Evolutionary conservation across 2,888 invertebrate genomes (phyloP).

Genomic region (Bombylius discolor): DNA sequence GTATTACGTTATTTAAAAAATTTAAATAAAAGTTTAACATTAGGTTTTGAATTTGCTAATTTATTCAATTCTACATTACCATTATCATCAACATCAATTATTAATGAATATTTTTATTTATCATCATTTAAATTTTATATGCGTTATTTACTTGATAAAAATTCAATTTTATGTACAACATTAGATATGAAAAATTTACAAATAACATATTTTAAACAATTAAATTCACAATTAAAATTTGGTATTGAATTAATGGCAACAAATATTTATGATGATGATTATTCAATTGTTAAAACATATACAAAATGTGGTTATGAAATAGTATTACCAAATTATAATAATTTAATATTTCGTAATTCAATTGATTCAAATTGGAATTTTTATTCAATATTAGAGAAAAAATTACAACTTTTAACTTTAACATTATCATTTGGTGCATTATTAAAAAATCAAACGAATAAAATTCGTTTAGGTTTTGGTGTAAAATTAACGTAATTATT

Average conservation of each 20-base stretch:
- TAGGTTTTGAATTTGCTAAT: constrained; percentile 6
- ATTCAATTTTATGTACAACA: constrained; percentile 1
- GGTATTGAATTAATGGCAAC: constrained; percentile 7
- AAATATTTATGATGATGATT: not conserved
- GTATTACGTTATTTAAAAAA: constrained; percentile 10
- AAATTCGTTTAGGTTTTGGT: constrained; percentile 11
- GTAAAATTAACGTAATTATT: not conserved
- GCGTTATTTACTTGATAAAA: not conserved
- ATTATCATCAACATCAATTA: too few species aligned
- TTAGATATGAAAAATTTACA: constrained; percentile 6
- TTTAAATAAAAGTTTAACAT: not conserved
- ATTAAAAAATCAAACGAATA: constrained; percentile 9
- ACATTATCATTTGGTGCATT: constrained; percentile 6
- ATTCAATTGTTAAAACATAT: not conserved
- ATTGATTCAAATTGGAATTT: constrained; percentile 11
- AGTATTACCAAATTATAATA: constrained; percentile 1
- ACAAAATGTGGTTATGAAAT: constrained; percentile 7
- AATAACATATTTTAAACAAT: constrained; percentile 7
- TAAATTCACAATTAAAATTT: constrained; percentile 6
- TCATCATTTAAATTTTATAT: not conserved
- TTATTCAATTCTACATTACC: not conserved
- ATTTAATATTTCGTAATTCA: constrained; percentile 9
- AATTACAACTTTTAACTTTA: constrained; percentile 6
- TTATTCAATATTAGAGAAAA: constrained; percentile 9
- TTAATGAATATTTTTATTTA: too few species aligned